Percentiles rank a stretch among this genome's conserved stretches.
phyloP scores from a whole-genome alignment of 2,113 vertebrate species.

The Saimiri boliviensis region DNA sequence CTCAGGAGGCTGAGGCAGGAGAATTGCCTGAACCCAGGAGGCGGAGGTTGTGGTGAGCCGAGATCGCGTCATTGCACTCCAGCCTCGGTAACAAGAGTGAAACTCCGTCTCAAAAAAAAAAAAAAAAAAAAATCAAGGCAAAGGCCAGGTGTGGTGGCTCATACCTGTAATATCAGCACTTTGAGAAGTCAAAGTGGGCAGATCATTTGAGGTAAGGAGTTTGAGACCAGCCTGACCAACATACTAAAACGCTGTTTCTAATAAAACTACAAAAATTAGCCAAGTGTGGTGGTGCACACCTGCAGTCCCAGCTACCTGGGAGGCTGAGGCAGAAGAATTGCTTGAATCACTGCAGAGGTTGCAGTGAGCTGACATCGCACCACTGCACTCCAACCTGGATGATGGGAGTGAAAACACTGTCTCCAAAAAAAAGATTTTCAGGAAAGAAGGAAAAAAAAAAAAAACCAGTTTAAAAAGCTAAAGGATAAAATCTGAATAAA shows the following conservation, averaged over 20 bases:
- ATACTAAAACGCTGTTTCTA: background rate
- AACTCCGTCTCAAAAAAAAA: too few species aligned
- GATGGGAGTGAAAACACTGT: background rate
- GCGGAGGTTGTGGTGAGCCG: background rate
- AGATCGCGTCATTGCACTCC: background rate
- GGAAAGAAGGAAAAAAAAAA: background rate
- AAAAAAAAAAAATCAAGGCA: too few species aligned
- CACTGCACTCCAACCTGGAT: background rate
- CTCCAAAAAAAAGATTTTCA: background rate
- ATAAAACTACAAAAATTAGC: background rate
- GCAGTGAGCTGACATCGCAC: background rate
- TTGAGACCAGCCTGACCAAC: background rate
- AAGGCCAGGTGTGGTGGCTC: too few species aligned
- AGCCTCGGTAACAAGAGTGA: too few species aligned
- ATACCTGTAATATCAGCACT: too few species aligned
- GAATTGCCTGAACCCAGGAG: background rate
- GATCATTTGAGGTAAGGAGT: too few species aligned
- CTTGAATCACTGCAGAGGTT: background rate
- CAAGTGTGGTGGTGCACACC: background rate
- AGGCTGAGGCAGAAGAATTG: background rate
- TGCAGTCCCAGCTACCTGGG: background rate
- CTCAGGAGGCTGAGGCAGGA: background rate
- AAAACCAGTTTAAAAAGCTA: background rate
- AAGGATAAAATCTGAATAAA: constrained; percentile 27
- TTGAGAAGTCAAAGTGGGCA: too few species aligned